A percentile compares a stretch with the other conserved stretches of the same genome.
Conservation (phyloP, 2,797 vertebrate species). For the Arvicola amphibius region DNA sequence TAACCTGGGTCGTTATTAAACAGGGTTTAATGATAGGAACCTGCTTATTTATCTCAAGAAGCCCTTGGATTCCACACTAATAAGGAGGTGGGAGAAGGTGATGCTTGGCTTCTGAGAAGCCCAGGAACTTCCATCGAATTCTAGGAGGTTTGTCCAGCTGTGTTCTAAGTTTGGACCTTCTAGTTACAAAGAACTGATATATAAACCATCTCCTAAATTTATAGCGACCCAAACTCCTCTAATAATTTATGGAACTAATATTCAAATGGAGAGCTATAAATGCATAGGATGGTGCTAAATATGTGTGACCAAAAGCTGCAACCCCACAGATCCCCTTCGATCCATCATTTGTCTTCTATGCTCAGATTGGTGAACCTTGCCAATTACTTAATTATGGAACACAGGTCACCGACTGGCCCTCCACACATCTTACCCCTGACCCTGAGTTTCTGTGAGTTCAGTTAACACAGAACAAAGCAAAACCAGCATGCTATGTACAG, state of each 20-base stretch:
- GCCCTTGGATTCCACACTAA: neutral
- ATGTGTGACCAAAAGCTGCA: neutral
- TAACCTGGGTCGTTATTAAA: too few species aligned
- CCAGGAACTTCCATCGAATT: neutral
- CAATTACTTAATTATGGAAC: neutral
- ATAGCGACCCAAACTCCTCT: neutral
- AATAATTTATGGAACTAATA: neutral
- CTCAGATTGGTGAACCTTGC: neutral
- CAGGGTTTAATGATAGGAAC: neutral
- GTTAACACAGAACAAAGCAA: conserved; percentile 23
- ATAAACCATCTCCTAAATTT: neutral
- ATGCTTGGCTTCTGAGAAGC: neutral
- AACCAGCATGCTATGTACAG: rapidly evolving
- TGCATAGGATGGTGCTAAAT: neutral
- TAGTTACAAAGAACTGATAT: neutral
- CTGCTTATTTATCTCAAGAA: neutral
- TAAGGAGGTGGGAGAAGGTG: neutral
- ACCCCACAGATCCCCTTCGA: neutral
- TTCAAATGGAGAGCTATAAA: neutral
- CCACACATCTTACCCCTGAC: conserved; percentile 10
- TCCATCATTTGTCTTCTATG: neutral
- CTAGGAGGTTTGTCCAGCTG: neutral
- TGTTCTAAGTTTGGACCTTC: neutral
- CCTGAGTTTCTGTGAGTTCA: neutral
- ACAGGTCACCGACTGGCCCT: neutral